Percentiles rank a stretch among this genome's conserved stretches.
phyloP scores from a whole-genome alignment of 2,113 vertebrate species.

The Forbesichthys agassizii region DNA sequence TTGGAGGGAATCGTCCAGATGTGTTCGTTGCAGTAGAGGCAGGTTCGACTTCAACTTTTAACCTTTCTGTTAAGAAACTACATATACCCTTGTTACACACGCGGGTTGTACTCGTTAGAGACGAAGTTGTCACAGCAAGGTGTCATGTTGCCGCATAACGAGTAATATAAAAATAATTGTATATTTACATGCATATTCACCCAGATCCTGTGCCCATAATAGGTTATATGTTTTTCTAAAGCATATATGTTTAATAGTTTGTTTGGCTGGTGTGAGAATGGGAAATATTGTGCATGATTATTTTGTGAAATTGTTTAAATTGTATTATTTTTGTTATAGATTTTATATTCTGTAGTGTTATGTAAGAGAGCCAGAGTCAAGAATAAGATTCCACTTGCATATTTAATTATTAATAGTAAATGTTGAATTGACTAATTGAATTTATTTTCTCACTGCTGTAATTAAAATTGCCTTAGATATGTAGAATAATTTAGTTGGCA shows the following conservation, averaged over 20 bases:
- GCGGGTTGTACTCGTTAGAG: too few species aligned
- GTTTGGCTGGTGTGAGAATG: constrained; percentile 12
- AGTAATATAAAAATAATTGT: not conserved
- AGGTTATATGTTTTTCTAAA: not conserved
- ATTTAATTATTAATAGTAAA: not conserved
- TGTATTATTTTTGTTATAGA: not conserved
- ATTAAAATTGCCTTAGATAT: too few species aligned
- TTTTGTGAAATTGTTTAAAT: not conserved
- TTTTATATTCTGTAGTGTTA: not conserved
- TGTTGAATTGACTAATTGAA: too few species aligned
- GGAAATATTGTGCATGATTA: constrained; percentile 5
- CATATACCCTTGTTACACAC: too few species aligned
- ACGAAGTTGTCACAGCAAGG: too few species aligned
- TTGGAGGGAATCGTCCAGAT: constrained; percentile 19
- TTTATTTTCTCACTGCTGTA: too few species aligned
- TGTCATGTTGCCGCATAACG: not conserved
- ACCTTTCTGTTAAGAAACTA: too few species aligned
- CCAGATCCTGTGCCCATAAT: not conserved
- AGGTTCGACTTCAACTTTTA: too few species aligned
- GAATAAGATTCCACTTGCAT: not conserved
- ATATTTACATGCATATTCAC: not conserved
- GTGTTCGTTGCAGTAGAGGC: not conserved
- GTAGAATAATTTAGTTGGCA: too few species aligned
- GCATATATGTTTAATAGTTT: constrained; percentile 2
- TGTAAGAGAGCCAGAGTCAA: too few species aligned